These are phyloP conservation scores for Brachypterus glaber DNA, from an alignment of 2,888 invertebrate genomes.

Conservation along the genomic window DNA sequence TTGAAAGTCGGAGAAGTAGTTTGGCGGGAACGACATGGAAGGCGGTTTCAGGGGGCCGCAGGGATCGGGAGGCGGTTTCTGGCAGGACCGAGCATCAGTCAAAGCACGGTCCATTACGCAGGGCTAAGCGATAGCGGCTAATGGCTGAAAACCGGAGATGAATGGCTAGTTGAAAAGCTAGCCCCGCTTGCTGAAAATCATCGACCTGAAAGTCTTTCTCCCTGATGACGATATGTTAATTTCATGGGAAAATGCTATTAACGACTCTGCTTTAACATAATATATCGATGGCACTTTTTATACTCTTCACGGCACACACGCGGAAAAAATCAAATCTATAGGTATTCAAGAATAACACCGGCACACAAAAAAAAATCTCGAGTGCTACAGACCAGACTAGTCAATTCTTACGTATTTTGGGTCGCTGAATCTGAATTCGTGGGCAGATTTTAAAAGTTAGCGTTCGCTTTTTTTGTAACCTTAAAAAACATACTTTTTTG, in stretches of 20 bases:
- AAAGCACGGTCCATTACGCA: slow-evolving; percentile 36
- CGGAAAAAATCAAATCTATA: too few relatives aligned
- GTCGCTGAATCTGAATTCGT: too few relatives aligned
- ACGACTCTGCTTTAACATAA: slow-evolving; percentile 5
- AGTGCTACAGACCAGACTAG: too few relatives aligned
- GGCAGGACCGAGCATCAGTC: slow-evolving; percentile 27
- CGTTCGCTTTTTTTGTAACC: too few relatives aligned
- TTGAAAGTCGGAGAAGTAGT: background rate
- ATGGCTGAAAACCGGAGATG: slow-evolving; percentile 41
- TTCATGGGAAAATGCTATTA: slow-evolving; percentile 22
- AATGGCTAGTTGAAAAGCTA: slow-evolving; percentile 30
- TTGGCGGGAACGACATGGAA: background rate
- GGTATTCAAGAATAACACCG: too few relatives aligned
- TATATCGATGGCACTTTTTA: slow-evolving; percentile 3
- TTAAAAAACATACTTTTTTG: too few relatives aligned
- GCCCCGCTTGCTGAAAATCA: slow-evolving; percentile 25
- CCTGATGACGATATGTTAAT: slow-evolving; percentile 28
- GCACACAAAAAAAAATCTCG: too few relatives aligned
- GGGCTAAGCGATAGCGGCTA: slow-evolving; percentile 40
- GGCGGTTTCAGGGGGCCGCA: background rate
- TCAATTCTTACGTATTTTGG: too few relatives aligned
- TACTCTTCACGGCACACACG: too few relatives aligned
- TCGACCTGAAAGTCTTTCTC: slow-evolving; percentile 19
- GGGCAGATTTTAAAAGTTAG: too few relatives aligned
- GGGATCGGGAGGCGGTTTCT: slow-evolving; percentile 17